These are phyloP conservation scores for Drosophila quadrilineata DNA, from an alignment of 1,140 invertebrate species.

Conservation along the genomic window DNA sequence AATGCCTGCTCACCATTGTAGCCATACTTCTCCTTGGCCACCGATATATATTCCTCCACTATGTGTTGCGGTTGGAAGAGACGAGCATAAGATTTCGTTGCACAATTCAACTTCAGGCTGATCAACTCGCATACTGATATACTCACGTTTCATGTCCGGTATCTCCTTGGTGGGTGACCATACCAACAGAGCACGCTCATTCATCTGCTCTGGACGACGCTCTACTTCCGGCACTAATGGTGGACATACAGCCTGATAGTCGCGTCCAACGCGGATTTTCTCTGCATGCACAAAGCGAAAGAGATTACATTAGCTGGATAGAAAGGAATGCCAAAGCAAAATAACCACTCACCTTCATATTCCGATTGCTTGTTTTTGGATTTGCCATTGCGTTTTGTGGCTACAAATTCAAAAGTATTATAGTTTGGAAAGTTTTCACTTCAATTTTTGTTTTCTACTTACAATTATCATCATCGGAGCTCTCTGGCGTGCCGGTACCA, in stretches of 20 bases:
- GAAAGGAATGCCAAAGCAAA: background rate
- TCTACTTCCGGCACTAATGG: constrained; percentile 86
- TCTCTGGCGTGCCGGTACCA: constrained; percentile 84
- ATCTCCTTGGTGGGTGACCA: constrained; percentile 96
- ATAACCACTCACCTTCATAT: constrained; percentile 67
- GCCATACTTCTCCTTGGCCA: constrained; percentile 98
- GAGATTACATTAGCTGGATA: background rate
- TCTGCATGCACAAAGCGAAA: constrained; percentile 80
- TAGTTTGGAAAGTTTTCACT: background rate
- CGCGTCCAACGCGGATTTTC: constrained; percentile 96
- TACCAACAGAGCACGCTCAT: constrained; percentile 94
- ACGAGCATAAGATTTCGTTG: too few species aligned
- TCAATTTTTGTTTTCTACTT: constrained; percentile 58
- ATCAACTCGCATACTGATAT: background rate
- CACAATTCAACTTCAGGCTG: too few species aligned
- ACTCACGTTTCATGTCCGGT: constrained; percentile 91
- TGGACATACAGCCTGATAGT: constrained; percentile 96
- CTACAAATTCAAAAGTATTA: constrained; percentile 31
- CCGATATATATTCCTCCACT: constrained; percentile 97
- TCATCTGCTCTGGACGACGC: constrained; percentile 84
- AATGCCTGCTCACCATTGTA: constrained; percentile 98
- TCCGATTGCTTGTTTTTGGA: constrained; percentile 77
- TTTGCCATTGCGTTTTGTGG: constrained; percentile 79
- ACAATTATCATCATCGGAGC: constrained; percentile 92
- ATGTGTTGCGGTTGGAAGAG: too few species aligned